Percentiles rank a stretch among this genome's conserved stretches.
These are phyloP conservation scores for Pocillopora damicornis DNA, from an alignment of 64 coral and sea anemone species.

Conservation along the genomic window DNA sequence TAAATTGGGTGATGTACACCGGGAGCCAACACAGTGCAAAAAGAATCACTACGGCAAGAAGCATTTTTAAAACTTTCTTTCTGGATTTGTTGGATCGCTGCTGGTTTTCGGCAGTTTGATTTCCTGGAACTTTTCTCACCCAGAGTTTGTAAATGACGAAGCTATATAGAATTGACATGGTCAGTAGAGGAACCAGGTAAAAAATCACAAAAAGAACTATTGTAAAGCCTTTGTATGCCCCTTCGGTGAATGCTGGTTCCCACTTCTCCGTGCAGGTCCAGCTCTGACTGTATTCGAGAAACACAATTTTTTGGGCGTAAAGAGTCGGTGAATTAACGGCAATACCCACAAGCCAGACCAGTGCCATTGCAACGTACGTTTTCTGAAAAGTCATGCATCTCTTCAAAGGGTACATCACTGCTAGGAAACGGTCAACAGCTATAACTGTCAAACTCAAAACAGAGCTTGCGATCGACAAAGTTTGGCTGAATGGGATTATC, in stretches of 20 bases:
- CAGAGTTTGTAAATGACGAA: constrained; percentile 71
- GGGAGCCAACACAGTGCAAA: constrained; percentile 87
- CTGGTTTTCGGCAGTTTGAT: constrained; percentile 62
- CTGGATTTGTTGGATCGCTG: constrained; percentile 65
- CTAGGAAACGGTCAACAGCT: constrained; percentile 75
- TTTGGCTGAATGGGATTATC: constrained; percentile 65
- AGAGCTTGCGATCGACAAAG: constrained; percentile 63
- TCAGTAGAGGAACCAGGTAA: constrained; percentile 57
- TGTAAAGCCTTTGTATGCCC: constrained; percentile 46
- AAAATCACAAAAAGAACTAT: constrained; percentile 63
- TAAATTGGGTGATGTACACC: constrained; percentile 61
- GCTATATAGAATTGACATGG: constrained; percentile 56
- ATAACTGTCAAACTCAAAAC: constrained; percentile 81
- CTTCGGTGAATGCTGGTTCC: constrained; percentile 17
- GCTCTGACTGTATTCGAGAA: background rate
- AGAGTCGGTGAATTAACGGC: constrained; percentile 49
- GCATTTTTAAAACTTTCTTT: constrained; percentile 81
- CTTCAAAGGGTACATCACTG: constrained; percentile 70
- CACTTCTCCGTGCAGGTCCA: constrained; percentile 56
- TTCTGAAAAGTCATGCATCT: constrained; percentile 58
- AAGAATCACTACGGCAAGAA: constrained; percentile 64
- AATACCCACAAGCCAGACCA: constrained; percentile 56
- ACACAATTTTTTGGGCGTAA: constrained; percentile 29
- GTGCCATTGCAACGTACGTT: constrained; percentile 48
- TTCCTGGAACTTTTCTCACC: constrained; percentile 86